phyloP scores from a whole-genome alignment of 2,888 invertebrate genomes.

The Patella caerulea region DNA sequence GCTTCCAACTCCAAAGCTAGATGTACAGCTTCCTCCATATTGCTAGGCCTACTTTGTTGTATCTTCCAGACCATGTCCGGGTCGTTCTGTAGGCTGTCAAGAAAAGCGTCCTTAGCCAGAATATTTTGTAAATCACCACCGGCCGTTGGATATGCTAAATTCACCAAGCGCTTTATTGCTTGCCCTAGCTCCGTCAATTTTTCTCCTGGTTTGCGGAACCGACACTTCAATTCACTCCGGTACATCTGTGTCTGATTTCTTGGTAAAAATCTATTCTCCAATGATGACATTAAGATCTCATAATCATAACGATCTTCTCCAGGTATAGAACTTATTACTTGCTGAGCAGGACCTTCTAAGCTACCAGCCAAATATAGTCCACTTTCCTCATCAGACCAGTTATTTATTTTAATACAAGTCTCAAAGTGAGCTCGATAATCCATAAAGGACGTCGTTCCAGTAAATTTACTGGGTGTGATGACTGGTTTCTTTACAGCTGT shows the following conservation, averaged over 20 bases:
- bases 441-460: no score
- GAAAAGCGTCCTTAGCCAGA: constrained; percentile 1
- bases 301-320: no score
- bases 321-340: no score
- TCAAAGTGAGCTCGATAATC: no score
- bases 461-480: no score
- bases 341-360: no score
- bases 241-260: neutral
- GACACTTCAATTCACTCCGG: neutral
- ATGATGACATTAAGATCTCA: no score
- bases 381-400: no score
- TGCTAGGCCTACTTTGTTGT: constrained; percentile 10
- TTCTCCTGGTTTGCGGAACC: neutral
- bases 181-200: neutral
- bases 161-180: neutral
- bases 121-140: constrained; percentile 8
- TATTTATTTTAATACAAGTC: no score
- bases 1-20: constrained; percentile 14
- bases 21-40: constrained; percentile 12
- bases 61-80: constrained; percentile 9
- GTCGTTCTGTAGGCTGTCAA: neutral
- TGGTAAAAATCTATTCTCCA: no score
- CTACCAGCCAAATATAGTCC: no score
- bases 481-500: no score
- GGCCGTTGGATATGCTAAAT: constrained; percentile 11